These are phyloP conservation scores for Epizoanthus ramosus DNA, from an alignment of 92 coral and sea anemone species.

Conservation along the genomic window DNA sequence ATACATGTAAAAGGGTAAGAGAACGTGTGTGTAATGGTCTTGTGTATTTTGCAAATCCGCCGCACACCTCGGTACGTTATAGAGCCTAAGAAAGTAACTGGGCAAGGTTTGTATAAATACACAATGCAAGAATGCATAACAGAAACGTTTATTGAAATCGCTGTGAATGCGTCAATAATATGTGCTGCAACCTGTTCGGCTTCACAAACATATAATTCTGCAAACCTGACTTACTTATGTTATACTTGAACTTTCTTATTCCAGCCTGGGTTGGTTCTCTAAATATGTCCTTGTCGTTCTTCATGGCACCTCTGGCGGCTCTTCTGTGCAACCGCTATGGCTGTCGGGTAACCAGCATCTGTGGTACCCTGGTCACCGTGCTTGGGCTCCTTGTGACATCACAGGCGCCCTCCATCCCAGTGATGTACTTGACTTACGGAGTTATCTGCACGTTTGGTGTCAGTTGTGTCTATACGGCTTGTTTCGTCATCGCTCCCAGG, in stretches of 20 bases:
- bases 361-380: constrained; percentile 30
- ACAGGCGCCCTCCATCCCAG: constrained; percentile 39
- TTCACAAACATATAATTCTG: no score
- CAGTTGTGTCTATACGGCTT: constrained; percentile 35
- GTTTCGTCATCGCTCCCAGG: constrained; percentile 37
- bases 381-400: constrained; percentile 28
- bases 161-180: no score
- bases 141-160: no score
- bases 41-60: no score
- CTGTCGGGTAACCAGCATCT: constrained; percentile 9
- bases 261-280: constrained; percentile 41
- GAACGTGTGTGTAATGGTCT: no score
- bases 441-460: constrained; percentile 25
- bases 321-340: constrained; percentile 34
- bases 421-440: constrained; percentile 37
- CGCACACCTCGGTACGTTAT: no score
- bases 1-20: no score
- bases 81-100: no score
- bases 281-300: constrained; percentile 24
- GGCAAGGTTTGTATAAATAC: no score
- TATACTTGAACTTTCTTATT: not conserved
- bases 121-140: no score
- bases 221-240: no score
- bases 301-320: constrained; percentile 26
- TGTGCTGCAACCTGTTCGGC: no score